Conservation (phyloP, 2,113 vertebrate species). For the Athene cunicularia region DNA sequence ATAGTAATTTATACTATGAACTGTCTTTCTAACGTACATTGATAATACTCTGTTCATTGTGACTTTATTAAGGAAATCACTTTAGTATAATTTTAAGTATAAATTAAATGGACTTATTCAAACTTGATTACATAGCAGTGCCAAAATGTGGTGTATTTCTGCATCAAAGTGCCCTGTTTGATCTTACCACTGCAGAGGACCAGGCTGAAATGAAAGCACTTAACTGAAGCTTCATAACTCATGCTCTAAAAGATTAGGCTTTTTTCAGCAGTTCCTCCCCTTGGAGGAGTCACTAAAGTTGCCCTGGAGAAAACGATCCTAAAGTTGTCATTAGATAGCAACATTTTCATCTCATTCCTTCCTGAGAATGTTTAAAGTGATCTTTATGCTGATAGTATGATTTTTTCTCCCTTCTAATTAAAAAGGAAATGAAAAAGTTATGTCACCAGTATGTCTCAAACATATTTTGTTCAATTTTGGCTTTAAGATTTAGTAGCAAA, state of each 20-base stretch:
- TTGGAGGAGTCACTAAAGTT: neutral
- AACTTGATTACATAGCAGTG: neutral
- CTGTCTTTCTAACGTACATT: neutral
- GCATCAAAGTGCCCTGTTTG: neutral
- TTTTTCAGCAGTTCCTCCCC: neutral
- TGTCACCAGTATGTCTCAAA: neutral
- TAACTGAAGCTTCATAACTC: neutral
- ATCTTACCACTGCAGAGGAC: neutral
- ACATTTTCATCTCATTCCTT: neutral
- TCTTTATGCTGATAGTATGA: neutral
- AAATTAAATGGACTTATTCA: neutral
- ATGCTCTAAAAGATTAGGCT: neutral
- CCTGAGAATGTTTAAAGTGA: neutral
- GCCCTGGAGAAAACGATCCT: neutral
- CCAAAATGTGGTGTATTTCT: neutral
- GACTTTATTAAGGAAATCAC: neutral
- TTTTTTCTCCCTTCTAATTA: neutral
- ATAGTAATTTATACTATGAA: neutral
- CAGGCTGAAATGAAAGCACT: neutral
- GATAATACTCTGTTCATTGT: neutral
- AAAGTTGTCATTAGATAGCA: neutral
- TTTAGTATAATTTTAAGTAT: neutral
- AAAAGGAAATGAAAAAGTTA: neutral
- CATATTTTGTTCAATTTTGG: neutral
- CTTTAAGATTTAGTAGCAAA: neutral